phyloP scores from a whole-genome alignment of 2,888 invertebrate species.

The Dynastes tityus region DNA sequence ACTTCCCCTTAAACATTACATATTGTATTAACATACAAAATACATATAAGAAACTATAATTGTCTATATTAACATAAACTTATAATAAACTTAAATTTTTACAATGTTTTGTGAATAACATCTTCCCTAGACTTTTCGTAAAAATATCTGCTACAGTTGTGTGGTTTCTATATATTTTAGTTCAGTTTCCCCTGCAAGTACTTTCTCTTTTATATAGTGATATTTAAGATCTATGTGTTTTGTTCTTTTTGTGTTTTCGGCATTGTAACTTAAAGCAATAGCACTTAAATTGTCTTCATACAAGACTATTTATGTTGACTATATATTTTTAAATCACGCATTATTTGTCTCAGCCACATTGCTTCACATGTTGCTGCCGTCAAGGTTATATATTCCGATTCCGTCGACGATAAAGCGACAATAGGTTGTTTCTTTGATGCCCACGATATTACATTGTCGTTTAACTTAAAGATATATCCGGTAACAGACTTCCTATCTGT shows the following conservation, averaged over 20 bases:
- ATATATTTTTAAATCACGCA: not conserved
- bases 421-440: too few relatives aligned
- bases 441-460: too few relatives aligned
- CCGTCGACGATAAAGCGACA: not conserved
- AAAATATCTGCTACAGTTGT: not conserved
- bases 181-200: not conserved
- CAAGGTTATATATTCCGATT: not conserved
- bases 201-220: not conserved
- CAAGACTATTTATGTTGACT: not conserved
- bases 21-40: too few relatives aligned
- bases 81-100: conserved; percentile 1
- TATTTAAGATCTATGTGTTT: not conserved
- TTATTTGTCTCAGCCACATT: not conserved
- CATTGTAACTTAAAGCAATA: not conserved
- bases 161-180: not conserved
- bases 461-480: too few relatives aligned
- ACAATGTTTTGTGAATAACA: conserved; percentile 3
- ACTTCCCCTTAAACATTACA: too few relatives aligned
- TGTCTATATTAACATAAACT: not conserved
- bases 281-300: not conserved
- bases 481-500: too few relatives aligned
- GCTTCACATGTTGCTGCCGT: not conserved
- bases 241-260: not conserved
- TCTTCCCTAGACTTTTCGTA: not conserved
- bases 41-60: not conserved